Conservation (phyloP, 1,140 invertebrate species). For the Hermatobates lingyangjiaoensis region DNA sequence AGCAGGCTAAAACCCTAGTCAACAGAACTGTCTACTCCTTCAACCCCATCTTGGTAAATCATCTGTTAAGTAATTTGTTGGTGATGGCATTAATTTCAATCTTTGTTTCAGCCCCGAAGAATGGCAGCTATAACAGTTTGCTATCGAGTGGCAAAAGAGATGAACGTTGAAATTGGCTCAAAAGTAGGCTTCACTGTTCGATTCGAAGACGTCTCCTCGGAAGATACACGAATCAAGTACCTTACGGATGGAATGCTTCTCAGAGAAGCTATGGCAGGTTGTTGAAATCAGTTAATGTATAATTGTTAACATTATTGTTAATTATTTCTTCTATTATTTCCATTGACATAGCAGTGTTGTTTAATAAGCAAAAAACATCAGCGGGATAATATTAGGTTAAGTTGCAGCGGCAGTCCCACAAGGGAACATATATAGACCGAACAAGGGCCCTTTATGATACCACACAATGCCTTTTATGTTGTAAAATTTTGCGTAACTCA, state of each 20-base stretch:
- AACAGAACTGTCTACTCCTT: background rate
- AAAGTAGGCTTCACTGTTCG: conserved; percentile 77
- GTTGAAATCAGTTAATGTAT: conserved; percentile 16
- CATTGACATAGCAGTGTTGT: no score
- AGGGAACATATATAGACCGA: no score
- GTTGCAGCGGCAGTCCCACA: no score
- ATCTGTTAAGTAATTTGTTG: no score
- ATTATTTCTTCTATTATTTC: background rate
- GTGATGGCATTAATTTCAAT: no score
- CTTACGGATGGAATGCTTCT: conserved; percentile 91
- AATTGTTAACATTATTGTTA: background rate
- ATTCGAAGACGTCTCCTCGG: conserved; percentile 70
- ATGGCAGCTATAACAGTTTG: conserved; percentile 86
- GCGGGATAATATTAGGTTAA: no score
- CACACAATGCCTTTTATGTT: no score
- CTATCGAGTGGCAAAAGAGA: conserved; percentile 64
- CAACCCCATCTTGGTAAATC: no score
- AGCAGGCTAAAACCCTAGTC: background rate
- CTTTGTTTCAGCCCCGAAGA: conserved; percentile 46
- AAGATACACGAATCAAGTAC: conserved; percentile 65
- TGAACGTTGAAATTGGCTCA: conserved; percentile 40
- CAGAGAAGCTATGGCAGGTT: conserved; percentile 57
- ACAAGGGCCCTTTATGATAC: no score
- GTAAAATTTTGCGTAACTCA: no score
- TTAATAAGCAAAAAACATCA: no score